A percentile compares a stretch with the other conserved stretches of the same genome.
phyloP scores from a whole-genome alignment of 2,888 invertebrate species.

The Nebria salina region DNA sequence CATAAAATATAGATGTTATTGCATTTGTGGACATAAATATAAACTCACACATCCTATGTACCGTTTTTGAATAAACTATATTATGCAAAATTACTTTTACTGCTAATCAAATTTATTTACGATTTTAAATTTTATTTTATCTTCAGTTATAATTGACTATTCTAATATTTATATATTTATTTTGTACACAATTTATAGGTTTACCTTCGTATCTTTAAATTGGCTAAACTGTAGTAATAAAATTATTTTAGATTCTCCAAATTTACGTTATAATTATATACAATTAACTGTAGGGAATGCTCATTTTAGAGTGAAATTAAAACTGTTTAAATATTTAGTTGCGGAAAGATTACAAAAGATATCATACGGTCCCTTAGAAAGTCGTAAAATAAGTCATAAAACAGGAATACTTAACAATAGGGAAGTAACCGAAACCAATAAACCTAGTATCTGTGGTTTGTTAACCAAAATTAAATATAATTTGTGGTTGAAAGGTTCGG shows the following conservation, averaged over 20 bases:
- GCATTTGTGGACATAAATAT: too few relatives aligned
- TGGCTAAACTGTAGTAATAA: not conserved
- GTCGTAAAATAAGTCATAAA: constrained; percentile 21
- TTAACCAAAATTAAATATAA: constrained; percentile 7
- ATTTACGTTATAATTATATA: not conserved
- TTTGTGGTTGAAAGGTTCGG: constrained; percentile 14
- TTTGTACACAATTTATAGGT: too few relatives aligned
- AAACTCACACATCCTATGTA: too few relatives aligned
- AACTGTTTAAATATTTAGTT: constrained; percentile 21
- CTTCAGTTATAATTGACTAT: too few relatives aligned
- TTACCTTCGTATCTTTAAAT: constrained; percentile 1
- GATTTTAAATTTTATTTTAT: too few relatives aligned
- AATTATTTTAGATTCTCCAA: constrained; percentile 17
- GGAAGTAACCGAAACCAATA: constrained; percentile 17
- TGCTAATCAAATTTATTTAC: too few relatives aligned
- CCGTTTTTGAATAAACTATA: too few relatives aligned
- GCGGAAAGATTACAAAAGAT: constrained; percentile 36
- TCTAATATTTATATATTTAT: too few relatives aligned
- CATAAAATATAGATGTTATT: not conserved
- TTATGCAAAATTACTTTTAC: too few relatives aligned
- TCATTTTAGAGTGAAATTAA: not conserved
- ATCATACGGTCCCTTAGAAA: constrained; percentile 24
- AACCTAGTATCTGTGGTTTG: constrained; percentile 3
- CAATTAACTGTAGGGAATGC: not conserved
- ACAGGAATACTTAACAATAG: constrained; percentile 2